phyloP scores from a whole-genome alignment of 1,140 invertebrate species.

The Trachelipus rathkii region DNA sequence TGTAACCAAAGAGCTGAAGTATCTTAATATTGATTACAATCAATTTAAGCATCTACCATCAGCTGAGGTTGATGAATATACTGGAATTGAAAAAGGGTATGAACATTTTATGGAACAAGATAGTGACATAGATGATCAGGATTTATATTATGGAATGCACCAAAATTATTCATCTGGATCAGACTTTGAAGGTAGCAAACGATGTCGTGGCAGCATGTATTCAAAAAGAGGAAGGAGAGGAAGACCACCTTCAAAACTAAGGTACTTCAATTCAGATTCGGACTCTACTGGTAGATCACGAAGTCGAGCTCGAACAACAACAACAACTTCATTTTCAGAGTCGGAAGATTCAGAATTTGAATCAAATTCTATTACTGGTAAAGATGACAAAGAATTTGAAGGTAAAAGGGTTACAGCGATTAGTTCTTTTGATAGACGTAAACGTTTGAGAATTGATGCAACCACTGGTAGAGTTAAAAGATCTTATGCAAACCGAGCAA shows the following conservation, averaged over 20 bases:
- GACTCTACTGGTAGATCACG: conserved; percentile 46
- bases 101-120: conserved; percentile 44
- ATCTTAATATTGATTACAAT: conserved; percentile 62
- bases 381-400: conserved; percentile 44
- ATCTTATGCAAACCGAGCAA: not conserved
- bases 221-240: conserved; percentile 29
- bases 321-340: conserved; percentile 46
- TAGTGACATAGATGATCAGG: conserved; percentile 45
- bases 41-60: conserved; percentile 59
- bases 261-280: conserved; percentile 55
- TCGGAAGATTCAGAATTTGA: conserved; percentile 53
- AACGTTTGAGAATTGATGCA: conserved; percentile 42
- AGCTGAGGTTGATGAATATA: conserved; percentile 48
- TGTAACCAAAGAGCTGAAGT: conserved; percentile 60
- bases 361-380: conserved; percentile 53
- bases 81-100: conserved; percentile 56
- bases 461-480: conserved; percentile 38
- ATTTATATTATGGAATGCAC: conserved; percentile 54
- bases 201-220: not conserved
- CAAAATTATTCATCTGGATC: conserved; percentile 47
- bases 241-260: conserved; percentile 43
- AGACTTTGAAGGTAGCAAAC: conserved; percentile 21
- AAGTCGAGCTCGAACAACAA: conserved; percentile 23
- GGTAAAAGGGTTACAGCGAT: conserved; percentile 41
- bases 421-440: conserved; percentile 40